phyloP scores from a whole-genome alignment of 1,140 invertebrate species.

The Ectropis grisescens region DNA sequence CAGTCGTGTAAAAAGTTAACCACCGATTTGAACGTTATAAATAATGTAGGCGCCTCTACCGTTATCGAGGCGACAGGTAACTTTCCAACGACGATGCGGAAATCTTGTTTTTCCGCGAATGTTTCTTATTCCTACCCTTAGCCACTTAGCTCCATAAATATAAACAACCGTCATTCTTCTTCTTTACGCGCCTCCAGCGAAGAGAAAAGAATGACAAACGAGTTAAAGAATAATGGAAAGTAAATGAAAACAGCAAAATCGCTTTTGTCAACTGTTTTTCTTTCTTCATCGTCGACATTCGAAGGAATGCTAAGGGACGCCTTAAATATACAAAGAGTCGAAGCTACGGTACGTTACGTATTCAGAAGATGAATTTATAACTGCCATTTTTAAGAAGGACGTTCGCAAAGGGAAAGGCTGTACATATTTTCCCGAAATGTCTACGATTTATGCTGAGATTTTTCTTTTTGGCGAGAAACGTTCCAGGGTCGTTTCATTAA shows the following conservation, averaged over 20 bases:
- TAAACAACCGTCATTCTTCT: constrained; percentile 53
- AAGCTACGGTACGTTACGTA: constrained; percentile 12
- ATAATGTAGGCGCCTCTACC: no score
- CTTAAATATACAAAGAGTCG: constrained; percentile 12
- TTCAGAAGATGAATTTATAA: constrained; percentile 16
- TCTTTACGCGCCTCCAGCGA: constrained; percentile 35
- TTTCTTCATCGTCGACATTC: constrained; percentile 24
- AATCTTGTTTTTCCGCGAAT: constrained; percentile 24
- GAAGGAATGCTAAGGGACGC: constrained; percentile 14
- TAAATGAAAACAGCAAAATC: constrained; percentile 62
- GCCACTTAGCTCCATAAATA: constrained; percentile 52
- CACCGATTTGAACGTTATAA: no score
- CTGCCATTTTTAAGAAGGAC: constrained; percentile 8
- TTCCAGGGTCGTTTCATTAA: no score
- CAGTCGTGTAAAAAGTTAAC: no score
- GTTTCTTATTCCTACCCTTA: constrained; percentile 32
- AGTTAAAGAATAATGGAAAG: constrained; percentile 63
- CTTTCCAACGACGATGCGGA: constrained; percentile 30
- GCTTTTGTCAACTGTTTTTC: constrained; percentile 46
- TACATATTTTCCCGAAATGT: constrained; percentile 5
- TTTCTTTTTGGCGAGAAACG: no score
- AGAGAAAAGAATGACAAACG: constrained; percentile 60
- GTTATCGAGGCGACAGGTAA: no score
- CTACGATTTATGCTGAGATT: no score
- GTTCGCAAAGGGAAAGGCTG: constrained; percentile 4